Conservation (phyloP, 2,888 invertebrate species). For the Patella ulyssiponensis region DNA sequence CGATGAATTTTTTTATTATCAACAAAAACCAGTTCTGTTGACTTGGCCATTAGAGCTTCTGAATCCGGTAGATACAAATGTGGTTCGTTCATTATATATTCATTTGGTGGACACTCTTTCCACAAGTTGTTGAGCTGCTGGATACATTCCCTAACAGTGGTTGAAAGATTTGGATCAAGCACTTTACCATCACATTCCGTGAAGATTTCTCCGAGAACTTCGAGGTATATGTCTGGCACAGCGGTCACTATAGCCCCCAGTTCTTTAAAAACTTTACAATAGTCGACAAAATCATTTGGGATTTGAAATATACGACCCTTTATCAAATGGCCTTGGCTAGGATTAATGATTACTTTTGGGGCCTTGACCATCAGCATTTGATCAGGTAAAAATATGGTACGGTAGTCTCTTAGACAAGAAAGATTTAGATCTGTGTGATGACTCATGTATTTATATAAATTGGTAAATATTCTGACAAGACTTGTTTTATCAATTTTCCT, state of each 20-base stretch:
- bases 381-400: constrained; percentile 22
- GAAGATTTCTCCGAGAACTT: constrained; percentile 41
- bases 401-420: neutral
- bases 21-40: constrained; percentile 28
- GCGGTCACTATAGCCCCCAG: constrained; percentile 44
- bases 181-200: constrained; percentile 19
- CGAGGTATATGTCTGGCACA: constrained; percentile 42
- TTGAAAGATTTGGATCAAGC: constrained; percentile 42
- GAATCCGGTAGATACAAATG: constrained; percentile 23
- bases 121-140: constrained; percentile 17
- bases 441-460: neutral
- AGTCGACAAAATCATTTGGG: constrained; percentile 43
- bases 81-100: no score
- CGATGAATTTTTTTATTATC: constrained; percentile 26
- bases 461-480: neutral
- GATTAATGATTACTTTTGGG: neutral
- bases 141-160: constrained; percentile 36
- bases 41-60: constrained; percentile 16
- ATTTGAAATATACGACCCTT: constrained; percentile 35
- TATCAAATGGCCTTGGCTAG: neutral
- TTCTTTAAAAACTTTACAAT: constrained; percentile 40
- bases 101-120: no score
- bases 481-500: neutral
- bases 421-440: neutral
- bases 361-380: constrained; percentile 30